Percentiles rank a stretch among this genome's conserved stretches.
Conservation (phyloP, 2,797 vertebrate species). For the Urocyon cinereoargenteus region DNA sequence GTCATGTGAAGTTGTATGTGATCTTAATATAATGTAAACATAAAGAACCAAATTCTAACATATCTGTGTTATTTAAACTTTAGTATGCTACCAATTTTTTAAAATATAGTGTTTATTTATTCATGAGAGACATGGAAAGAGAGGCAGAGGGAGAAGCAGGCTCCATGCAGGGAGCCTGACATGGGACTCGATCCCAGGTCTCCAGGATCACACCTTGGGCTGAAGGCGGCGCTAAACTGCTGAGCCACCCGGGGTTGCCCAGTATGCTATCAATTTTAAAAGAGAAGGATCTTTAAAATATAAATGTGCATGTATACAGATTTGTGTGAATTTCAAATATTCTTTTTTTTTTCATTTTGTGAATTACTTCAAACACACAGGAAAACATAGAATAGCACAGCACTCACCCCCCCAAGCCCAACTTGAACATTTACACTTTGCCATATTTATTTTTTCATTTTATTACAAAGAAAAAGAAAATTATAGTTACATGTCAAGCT, state of each 20-base stretch:
- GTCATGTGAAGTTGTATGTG: neutral
- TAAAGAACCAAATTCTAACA: neutral
- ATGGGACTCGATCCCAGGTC: too few species aligned
- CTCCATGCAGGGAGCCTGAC: too few species aligned
- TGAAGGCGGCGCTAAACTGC: too few species aligned
- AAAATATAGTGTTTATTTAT: too few species aligned
- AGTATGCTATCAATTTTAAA: neutral
- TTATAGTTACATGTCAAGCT: slow-evolving; percentile 5
- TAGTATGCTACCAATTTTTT: neutral
- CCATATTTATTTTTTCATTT: slow-evolving; percentile 43
- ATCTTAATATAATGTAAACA: neutral
- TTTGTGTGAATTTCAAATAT: neutral
- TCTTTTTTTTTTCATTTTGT: slow-evolving; percentile 37
- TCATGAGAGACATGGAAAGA: too few species aligned
- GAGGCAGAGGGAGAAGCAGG: too few species aligned
- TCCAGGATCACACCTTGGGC: too few species aligned
- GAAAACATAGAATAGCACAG: neutral
- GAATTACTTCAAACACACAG: slow-evolving; percentile 13
- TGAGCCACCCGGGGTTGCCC: too few species aligned
- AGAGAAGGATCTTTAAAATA: neutral
- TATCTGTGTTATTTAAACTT: neutral
- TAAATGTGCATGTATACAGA: neutral
- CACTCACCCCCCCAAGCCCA: neutral
- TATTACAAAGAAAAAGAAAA: slow-evolving; percentile 38
- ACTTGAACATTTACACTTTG: neutral